phyloP scores from a whole-genome alignment of 2,888 invertebrate species.

The Nymphalis urticae region DNA sequence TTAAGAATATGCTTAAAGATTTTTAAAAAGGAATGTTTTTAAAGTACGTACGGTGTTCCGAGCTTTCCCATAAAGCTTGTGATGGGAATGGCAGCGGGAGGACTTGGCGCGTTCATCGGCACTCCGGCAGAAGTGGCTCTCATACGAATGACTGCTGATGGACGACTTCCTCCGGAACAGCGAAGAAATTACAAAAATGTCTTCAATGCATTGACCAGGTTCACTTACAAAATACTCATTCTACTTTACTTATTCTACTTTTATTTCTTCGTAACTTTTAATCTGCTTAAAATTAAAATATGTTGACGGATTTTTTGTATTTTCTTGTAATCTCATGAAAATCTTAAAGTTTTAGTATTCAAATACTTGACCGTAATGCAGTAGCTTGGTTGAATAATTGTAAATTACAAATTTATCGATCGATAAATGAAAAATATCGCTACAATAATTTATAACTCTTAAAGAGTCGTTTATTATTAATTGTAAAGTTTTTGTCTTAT shows the following conservation, averaged over 20 bases:
- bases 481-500: too few relatives aligned
- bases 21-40: not conserved
- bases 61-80: slow-evolving; percentile 88
- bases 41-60: slow-evolving; percentile 80
- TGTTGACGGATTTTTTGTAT: too few relatives aligned
- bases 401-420: too few relatives aligned
- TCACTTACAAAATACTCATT: not conserved
- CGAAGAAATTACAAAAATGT: slow-evolving; percentile 94
- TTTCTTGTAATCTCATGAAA: too few relatives aligned
- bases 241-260: not conserved
- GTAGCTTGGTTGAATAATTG: too few relatives aligned
- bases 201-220: slow-evolving; percentile 87
- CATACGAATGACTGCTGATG: slow-evolving; percentile 98
- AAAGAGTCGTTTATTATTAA: too few relatives aligned
- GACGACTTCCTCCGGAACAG: slow-evolving; percentile 90
- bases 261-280: not conserved
- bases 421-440: too few relatives aligned
- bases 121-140: slow-evolving; percentile 97
- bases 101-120: slow-evolving; percentile 92
- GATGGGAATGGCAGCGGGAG: slow-evolving; percentile 92
- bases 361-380: too few relatives aligned
- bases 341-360: too few relatives aligned
- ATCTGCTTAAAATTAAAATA: too few relatives aligned
- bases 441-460: too few relatives aligned
- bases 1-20: not conserved